Evolutionary conservation across 2,113 vertebrate genomes (phyloP).

Genomic region (Ciconia maguari): DNA sequence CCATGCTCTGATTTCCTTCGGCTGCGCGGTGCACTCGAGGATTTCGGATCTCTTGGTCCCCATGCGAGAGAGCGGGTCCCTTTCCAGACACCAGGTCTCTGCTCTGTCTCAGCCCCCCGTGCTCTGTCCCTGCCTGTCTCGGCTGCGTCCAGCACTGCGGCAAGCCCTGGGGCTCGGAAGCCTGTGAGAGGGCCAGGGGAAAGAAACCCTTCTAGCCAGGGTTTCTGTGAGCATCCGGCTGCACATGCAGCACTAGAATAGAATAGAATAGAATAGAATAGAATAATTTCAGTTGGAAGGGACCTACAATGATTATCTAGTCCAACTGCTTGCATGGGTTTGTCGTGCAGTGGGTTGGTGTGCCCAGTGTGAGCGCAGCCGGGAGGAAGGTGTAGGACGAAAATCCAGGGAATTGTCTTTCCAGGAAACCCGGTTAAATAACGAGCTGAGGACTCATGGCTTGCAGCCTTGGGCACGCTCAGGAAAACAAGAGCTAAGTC

Average conservation of each 20-base stretch:
- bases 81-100: not conserved
- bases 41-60: accelerated
- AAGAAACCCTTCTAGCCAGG: not conserved
- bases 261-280: not conserved
- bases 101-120: not conserved
- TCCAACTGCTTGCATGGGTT: not conserved
- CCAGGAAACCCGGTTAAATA: conserved; percentile 16
- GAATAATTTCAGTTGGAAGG: not conserved
- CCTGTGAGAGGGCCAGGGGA: not conserved
- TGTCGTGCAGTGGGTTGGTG: accelerated
- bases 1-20: not conserved
- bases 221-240: not conserved
- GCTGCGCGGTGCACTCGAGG: accelerated
- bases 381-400: conserved; percentile 42
- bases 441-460: not conserved
- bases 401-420: conserved; percentile 13
- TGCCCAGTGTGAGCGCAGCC: accelerated
- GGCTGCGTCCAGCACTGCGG: not conserved
- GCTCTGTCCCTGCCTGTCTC: not conserved
- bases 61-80: not conserved
- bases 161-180: not conserved
- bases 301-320: not conserved
- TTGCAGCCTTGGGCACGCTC: not conserved
- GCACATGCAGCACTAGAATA: not conserved
- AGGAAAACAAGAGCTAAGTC: conserved; percentile 23